Percentiles rank a stretch among this genome's conserved stretches.
phyloP scores from a whole-genome alignment of 1,140 invertebrate species.

The Drosophila albomicans region DNA sequence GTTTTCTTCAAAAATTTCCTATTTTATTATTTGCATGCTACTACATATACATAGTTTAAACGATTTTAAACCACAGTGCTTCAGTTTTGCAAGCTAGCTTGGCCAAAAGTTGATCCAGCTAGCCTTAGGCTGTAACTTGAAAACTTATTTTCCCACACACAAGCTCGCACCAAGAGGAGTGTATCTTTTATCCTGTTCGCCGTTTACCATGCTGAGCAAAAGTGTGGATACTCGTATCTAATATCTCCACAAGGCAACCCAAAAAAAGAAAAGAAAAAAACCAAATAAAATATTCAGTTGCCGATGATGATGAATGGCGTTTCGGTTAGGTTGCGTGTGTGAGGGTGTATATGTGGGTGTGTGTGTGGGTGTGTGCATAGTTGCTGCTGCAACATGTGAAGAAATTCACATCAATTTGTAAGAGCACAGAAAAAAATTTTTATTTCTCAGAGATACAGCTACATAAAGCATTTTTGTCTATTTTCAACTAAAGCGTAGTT shows the following conservation, averaged over 20 bases:
- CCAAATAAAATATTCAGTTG: conserved; percentile 70
- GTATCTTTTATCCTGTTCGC: conserved; percentile 67
- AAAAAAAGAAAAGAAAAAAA: conserved; percentile 9
- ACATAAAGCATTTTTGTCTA: conserved; percentile 34
- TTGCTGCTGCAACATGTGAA: conserved; percentile 66
- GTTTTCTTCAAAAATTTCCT: too few relatives aligned
- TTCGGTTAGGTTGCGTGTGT: conserved; percentile 40
- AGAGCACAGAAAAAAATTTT: conserved; percentile 4
- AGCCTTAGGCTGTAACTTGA: conserved; percentile 76
- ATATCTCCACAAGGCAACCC: conserved; percentile 32
- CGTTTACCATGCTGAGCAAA: conserved; percentile 41
- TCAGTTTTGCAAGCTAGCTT: conserved; percentile 19
- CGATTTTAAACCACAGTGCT: conserved; percentile 41
- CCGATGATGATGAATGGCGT: conserved; percentile 77
- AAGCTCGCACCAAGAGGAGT: conserved; percentile 21
- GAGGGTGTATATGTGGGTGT: conserved; percentile 32
- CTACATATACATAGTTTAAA: too few relatives aligned
- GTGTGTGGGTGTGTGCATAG: conserved; percentile 25
- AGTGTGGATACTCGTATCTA: conserved; percentile 39
- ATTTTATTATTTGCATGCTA: too few relatives aligned
- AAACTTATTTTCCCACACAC: conserved; percentile 70
- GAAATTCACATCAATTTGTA: conserved; percentile 78
- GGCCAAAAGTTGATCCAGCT: conserved; percentile 69
- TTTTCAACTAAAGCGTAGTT: conserved; percentile 13
- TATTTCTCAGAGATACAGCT: conserved; percentile 6